Conservation (phyloP, 1,140 invertebrate genomes). For the Drosophila cardini region DNA sequence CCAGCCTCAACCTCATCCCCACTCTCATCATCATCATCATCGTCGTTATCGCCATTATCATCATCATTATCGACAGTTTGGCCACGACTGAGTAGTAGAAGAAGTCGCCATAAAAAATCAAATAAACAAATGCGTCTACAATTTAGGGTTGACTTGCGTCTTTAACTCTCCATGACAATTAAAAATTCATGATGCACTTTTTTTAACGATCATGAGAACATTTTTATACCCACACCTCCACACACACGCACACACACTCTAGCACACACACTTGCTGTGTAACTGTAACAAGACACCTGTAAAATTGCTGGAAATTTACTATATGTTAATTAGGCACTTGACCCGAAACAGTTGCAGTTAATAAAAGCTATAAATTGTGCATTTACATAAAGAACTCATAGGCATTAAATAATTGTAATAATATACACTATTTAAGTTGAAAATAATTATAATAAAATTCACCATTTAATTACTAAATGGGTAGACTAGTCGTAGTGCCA, state of each 20-base stretch:
- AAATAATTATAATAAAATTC: too few species aligned
- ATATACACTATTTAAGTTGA: too few species aligned
- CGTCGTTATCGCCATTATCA: background rate
- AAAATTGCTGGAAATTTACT: background rate
- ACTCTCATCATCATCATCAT: slow-evolving; percentile 5
- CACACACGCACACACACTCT: slow-evolving; percentile 1
- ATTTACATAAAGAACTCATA: too few species aligned
- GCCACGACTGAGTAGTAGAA: slow-evolving; percentile 19
- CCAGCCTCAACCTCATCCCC: slow-evolving; percentile 30
- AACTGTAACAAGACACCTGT: slow-evolving; percentile 6
- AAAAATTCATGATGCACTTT: slow-evolving; percentile 63
- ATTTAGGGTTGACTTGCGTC: slow-evolving; percentile 26
- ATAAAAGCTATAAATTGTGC: too few species aligned
- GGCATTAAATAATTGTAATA: too few species aligned
- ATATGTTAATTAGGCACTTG: background rate
- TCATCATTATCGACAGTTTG: slow-evolving; percentile 15
- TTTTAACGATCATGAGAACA: slow-evolving; percentile 64
- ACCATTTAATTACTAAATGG: too few species aligned
- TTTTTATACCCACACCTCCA: slow-evolving; percentile 31
- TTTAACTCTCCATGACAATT: slow-evolving; percentile 52
- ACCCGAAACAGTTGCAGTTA: background rate
- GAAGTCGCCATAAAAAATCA: slow-evolving; percentile 58
- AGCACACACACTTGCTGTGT: background rate
- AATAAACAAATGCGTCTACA: slow-evolving; percentile 55
- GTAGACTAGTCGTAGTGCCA: too few species aligned